Evolutionary conservation across 2,888 invertebrate species (phyloP).

Genomic region (Amphiduros pacificus): DNA sequence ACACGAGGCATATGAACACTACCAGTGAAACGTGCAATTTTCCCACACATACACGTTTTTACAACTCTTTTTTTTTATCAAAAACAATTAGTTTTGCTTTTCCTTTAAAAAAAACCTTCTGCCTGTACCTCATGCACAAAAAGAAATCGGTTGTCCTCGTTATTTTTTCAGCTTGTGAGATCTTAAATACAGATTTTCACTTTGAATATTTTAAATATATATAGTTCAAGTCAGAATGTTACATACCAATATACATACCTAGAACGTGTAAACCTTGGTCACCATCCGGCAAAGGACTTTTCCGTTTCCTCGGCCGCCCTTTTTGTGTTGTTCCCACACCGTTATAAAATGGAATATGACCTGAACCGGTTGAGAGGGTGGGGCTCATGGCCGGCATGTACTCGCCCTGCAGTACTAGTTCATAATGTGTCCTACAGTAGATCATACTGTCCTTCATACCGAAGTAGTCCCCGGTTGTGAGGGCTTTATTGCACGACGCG

Average conservation of each 20-base stretch:
- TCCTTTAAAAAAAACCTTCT: too few species aligned
- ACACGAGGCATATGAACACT: too few species aligned
- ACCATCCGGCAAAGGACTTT: slow-evolving; percentile 54
- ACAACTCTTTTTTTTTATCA: too few species aligned
- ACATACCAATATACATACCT: slow-evolving; percentile 4
- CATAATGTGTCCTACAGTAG: slow-evolving; percentile 82
- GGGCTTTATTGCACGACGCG: slow-evolving; percentile 76
- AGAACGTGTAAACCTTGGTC: slow-evolving; percentile 9
- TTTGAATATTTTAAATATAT: too few species aligned
- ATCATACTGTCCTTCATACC: slow-evolving; percentile 83
- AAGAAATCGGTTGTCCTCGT: too few species aligned
- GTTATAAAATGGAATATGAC: slow-evolving; percentile 64
- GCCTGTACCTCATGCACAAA: too few species aligned
- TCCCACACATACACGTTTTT: too few species aligned
- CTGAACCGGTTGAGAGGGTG: neutral
- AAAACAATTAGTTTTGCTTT: too few species aligned
- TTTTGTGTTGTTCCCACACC: slow-evolving; percentile 75
- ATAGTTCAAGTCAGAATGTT: too few species aligned
- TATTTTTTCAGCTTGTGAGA: too few species aligned
- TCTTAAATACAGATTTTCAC: too few species aligned
- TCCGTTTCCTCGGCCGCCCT: slow-evolving; percentile 80
- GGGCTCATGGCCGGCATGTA: slow-evolving; percentile 12
- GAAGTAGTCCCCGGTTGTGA: slow-evolving; percentile 88
- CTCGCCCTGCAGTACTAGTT: slow-evolving; percentile 63
- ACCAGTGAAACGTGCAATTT: too few species aligned